phyloP scores from a whole-genome alignment of 2,797 vertebrate species.

The Anas bahamensis region DNA sequence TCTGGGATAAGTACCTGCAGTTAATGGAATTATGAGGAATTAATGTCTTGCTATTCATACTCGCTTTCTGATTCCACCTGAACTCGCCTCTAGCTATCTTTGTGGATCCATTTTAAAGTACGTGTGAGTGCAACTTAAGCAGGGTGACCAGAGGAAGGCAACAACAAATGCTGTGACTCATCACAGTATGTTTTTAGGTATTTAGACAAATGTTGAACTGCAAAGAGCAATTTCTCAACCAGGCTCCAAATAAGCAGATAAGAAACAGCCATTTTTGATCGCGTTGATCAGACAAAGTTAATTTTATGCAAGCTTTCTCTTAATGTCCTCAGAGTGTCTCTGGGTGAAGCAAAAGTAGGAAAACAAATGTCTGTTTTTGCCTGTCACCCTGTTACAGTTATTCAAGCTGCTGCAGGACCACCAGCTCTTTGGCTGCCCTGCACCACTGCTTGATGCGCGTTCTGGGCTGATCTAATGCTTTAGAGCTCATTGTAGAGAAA shows the following conservation, averaged over 20 bases:
- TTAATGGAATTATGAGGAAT: slow-evolving; percentile 38
- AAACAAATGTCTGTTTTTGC: neutral
- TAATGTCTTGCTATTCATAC: neutral
- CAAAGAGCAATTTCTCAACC: neutral
- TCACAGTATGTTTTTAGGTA: neutral
- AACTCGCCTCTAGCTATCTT: neutral
- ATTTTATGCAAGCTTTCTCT: neutral
- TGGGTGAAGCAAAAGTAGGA: neutral
- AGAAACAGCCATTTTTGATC: neutral
- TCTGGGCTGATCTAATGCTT: neutral
- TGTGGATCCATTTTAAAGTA: slow-evolving; percentile 11
- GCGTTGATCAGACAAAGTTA: neutral
- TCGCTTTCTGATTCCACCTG: neutral
- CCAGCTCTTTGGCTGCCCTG: rapidly evolving
- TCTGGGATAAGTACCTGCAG: neutral
- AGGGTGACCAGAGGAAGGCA: neutral
- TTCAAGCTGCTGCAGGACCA: neutral
- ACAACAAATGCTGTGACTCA: slow-evolving; percentile 20
- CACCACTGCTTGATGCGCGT: rapidly evolving
- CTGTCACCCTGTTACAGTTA: neutral
- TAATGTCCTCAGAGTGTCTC: neutral
- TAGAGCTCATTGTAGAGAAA: neutral
- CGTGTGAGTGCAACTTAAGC: neutral
- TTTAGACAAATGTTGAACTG: neutral
- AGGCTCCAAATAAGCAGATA: neutral